Evolutionary conservation across 92 coral and sea anemone genomes (phyloP).

Genomic region (Virgularia gustaviana): DNA sequence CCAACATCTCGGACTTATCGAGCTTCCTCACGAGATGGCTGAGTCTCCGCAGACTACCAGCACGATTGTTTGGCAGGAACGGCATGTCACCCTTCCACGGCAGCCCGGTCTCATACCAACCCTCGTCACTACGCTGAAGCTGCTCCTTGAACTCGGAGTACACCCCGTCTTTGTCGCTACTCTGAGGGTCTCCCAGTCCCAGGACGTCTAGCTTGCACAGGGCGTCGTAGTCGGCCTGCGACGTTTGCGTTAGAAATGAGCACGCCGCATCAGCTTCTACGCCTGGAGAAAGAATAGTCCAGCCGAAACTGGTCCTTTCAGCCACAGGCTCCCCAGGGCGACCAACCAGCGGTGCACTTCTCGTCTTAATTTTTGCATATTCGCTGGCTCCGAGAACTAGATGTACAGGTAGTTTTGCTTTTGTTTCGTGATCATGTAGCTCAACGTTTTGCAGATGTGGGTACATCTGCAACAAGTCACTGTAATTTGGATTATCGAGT

Average conservation of each 20-base stretch:
- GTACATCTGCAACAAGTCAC: too few relatives aligned
- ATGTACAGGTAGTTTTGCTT: too few relatives aligned
- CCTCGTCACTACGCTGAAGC: not conserved
- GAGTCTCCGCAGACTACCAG: constrained; percentile 7
- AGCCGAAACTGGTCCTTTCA: too few relatives aligned
- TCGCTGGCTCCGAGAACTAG: too few relatives aligned
- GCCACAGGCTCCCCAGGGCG: too few relatives aligned
- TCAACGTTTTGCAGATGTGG: too few relatives aligned
- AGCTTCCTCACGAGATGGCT: not conserved
- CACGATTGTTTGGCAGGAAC: not conserved
- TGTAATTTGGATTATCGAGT: too few relatives aligned
- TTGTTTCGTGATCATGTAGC: too few relatives aligned
- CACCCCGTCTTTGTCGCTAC: not conserved
- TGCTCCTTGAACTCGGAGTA: not conserved
- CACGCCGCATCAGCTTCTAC: not conserved
- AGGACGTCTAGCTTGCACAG: constrained; percentile 4
- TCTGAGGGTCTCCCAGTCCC: not conserved
- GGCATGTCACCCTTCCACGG: not conserved
- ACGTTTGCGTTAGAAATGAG: not conserved
- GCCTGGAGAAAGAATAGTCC: not conserved
- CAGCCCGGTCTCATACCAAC: not conserved
- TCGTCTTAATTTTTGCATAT: too few relatives aligned
- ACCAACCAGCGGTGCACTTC: too few relatives aligned
- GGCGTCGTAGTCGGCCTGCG: constrained; percentile 2
- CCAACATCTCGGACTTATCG: not conserved